Percentiles rank a stretch among this genome's conserved stretches.
Evolutionary conservation across 2,113 vertebrate genomes (phyloP).

Genomic region (Phycodurus eques): DNA sequence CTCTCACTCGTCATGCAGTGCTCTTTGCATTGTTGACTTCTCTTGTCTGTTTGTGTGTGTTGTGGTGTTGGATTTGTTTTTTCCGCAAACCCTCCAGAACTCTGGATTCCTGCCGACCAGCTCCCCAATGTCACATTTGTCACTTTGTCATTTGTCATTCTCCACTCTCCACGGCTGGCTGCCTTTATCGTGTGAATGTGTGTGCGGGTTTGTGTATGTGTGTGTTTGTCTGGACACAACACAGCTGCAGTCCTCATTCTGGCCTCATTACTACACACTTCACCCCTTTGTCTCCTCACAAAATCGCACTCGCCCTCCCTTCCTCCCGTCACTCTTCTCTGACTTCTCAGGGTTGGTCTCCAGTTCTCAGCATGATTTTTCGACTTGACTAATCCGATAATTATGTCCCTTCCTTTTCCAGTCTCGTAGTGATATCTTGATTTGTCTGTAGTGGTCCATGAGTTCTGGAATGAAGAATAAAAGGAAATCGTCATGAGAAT

Average conservation of each 20-base stretch:
- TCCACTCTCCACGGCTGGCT: conserved; percentile 47
- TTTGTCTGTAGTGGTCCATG: no score
- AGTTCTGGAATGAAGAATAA: no score
- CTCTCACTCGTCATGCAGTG: background rate
- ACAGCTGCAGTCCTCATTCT: conserved; percentile 57
- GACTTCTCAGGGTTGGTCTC: background rate
- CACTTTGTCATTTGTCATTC: conserved; percentile 64
- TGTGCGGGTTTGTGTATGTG: conserved; percentile 14
- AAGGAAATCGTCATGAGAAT: no score
- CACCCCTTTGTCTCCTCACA: conserved; percentile 33
- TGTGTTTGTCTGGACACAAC: conserved; percentile 34
- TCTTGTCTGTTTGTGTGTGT: conserved; percentile 10
- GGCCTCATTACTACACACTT: conserved; percentile 60
- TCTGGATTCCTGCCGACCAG: conserved; percentile 35
- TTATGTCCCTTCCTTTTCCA: background rate
- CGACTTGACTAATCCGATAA: background rate
- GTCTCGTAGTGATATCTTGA: background rate
- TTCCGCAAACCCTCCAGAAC: conserved; percentile 40
- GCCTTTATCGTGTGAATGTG: conserved; percentile 14
- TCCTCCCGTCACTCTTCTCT: conserved; percentile 6
- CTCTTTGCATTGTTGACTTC: conserved; percentile 17
- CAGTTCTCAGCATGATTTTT: background rate
- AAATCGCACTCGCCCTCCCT: conserved; percentile 28
- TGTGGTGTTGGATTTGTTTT: conserved; percentile 26
- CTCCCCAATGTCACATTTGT: conserved; percentile 59